Percentiles rank a stretch among this genome's conserved stretches.
Evolutionary conservation across 2,888 invertebrate species (phyloP).

Genomic region (Teleiodes luculella): DNA sequence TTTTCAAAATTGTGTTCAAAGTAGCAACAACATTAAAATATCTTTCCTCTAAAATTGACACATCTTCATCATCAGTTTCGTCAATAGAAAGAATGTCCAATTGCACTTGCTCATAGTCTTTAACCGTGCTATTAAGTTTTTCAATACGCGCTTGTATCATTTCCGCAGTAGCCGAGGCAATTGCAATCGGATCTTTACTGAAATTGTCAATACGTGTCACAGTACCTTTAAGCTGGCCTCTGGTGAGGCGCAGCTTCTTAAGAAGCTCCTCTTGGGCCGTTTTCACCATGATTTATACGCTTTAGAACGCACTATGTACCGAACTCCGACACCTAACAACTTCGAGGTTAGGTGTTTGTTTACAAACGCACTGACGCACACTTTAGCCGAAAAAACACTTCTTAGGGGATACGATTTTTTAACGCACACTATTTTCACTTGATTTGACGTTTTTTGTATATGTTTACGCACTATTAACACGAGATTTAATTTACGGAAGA

Average conservation of each 20-base stretch:
- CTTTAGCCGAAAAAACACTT: no score
- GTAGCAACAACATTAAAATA: neutral
- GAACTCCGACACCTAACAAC: no score
- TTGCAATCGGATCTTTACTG: neutral
- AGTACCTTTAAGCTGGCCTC: constrained; percentile 2
- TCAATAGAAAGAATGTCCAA: constrained; percentile 12
- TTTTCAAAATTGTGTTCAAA: neutral
- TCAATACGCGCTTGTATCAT: constrained; percentile 10
- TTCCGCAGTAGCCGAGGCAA: neutral
- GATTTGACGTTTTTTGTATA: no score
- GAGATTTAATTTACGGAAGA: no score
- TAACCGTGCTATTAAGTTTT: constrained; percentile 3
- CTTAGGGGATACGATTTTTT: no score
- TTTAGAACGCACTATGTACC: no score
- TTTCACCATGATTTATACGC: no score
- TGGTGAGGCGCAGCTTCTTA: neutral
- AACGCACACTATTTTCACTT: no score
- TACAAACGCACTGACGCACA: no score
- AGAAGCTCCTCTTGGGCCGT: neutral
- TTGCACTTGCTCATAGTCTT: constrained; percentile 8
- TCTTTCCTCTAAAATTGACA: neutral
- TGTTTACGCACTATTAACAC: no score
- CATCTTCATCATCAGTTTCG: constrained; percentile 1
- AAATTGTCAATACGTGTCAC: constrained; percentile 12
- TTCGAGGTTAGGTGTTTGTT: no score